Evolutionary conservation across 2,113 vertebrate genomes (phyloP), one percentile per base, ranked within the genome.

Genomic region (Vulpes lagopus): DNA sequence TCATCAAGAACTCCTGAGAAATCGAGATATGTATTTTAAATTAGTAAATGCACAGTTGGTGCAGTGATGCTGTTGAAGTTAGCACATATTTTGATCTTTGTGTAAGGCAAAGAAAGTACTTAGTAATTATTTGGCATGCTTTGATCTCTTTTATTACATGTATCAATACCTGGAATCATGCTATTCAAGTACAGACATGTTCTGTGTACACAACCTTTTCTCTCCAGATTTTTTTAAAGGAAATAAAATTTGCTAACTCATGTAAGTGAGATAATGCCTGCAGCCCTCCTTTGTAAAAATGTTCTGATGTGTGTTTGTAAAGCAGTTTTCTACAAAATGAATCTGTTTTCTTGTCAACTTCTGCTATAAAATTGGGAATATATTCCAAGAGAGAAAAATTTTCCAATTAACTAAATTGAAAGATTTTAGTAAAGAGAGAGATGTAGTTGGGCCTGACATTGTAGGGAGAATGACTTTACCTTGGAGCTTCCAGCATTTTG

Each of bases 11-110:
- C 98, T 97, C n/a, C 97, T 98, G 83, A 96, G 97, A 97, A 98
- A 98, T 74, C 92, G 80, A 84, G 98, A 98, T 73, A 78, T 97
- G 65, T 99, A 98, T 98, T 99, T 98, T 98, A 98, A 98, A 96
- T 98, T 98, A 98, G 98, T 98, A 97, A 98, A 98, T 95, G 98
- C 98, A 97, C 97, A 98, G 95, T 98, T 97, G 81, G 86, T 98
- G 92, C 97, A 93, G 88, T 99, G 98, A 98, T 83, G 86, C 71
- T 82, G 16, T 43, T 71, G 11, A 35, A 89, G 73, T 79, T 96
- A 92, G 93, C 89, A 78, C 11, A 32, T 64, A 19, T 53, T 91
- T 89, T 93, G 82, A 93, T 87, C 96, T 98, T 92, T 96, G 27
- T 97, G 83, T 97, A 96, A 98, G 59, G 84, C 2, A 38, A 43